Evolutionary conservation across 1,140 invertebrate genomes (phyloP).

Genomic region (Asobara japonica): DNA sequence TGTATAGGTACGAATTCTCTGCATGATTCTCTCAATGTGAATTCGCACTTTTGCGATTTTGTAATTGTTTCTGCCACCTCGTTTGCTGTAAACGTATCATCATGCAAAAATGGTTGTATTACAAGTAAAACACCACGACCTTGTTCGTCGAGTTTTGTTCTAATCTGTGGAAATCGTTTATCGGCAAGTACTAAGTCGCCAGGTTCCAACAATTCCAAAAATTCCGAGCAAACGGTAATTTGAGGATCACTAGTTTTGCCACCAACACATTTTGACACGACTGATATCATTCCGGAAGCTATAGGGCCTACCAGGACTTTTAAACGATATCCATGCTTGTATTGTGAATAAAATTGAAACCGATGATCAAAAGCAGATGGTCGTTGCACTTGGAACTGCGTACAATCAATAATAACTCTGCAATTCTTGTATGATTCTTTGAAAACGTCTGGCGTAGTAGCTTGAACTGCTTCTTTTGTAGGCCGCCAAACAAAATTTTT

Average conservation of each 20-base stretch:
- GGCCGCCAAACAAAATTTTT: conserved; percentile 42
- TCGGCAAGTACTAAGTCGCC: conserved; percentile 50
- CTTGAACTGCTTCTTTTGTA: conserved; percentile 19
- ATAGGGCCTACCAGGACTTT: conserved; percentile 18
- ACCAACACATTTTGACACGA: conserved; percentile 7
- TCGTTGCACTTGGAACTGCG: conserved; percentile 13
- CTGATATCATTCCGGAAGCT: not conserved
- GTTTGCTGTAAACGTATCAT: conserved; percentile 34
- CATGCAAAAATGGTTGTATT: conserved; percentile 40
- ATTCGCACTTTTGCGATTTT: conserved; percentile 45
- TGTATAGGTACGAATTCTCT: conserved; percentile 40
- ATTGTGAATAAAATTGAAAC: conserved; percentile 21
- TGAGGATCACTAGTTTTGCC: conserved; percentile 20
- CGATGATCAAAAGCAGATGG: conserved; percentile 15
- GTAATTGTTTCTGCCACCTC: conserved; percentile 43
- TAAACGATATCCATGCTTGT: conserved; percentile 13
- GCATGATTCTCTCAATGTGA: conserved; percentile 48
- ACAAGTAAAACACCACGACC: conserved; percentile 32
- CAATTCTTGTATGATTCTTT: conserved; percentile 39
- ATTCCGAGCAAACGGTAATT: conserved; percentile 35
- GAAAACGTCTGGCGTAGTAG: conserved; percentile 41
- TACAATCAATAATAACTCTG: conserved; percentile 49
- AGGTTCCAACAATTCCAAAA: conserved; percentile 42
- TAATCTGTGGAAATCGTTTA: conserved; percentile 42
- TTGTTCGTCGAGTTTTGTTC: not conserved